Evolutionary conservation across 2,797 vertebrate genomes (phyloP), one percentile per base, ranked within the genome.

Genomic region (Delichon dasypus): DNA sequence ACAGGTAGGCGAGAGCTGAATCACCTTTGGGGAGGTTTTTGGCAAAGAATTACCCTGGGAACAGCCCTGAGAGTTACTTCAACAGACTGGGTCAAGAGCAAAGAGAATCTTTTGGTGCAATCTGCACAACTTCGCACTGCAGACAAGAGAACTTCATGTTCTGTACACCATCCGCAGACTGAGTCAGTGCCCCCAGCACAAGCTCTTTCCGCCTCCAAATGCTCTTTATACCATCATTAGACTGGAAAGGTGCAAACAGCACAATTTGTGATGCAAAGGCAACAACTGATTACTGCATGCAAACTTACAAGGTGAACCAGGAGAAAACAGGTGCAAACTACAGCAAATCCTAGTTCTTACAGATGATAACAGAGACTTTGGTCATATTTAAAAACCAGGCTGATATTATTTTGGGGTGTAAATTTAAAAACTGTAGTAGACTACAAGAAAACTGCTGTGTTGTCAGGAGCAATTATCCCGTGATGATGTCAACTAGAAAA

Each of bases 101-200:
- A 93, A 90, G 71, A 70, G 87, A 84, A 88, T 70, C 26, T 53
- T 78, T 57, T 5, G 20, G 72, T 84, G 74, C 91, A 79, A 66
- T 73, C 90, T 88, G 91, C 80, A 90, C 85, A 95, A 58, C 60
- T 81, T 84, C 48, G 18, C 80, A 73, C 76, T 48, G 88, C 80
- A 85, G 81, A 61, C 50, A 79, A 36, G 76, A 85, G 91, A 92
- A 96, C 96, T 91, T 67, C 34, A 5, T 58, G 73, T 95, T 86
- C 91, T 30, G 25, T 62, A 30, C 61, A 53, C 57, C 71, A 91
- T 50, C 54, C 25, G 0, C 19, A 91, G 60, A 34, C 88, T 91
- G 89, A 96, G 85, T 86, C 94, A 93, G 76, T 94, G 94, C 83
- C 92, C 94, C 45, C 20, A 85, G 88, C 74, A 91, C 88, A 79